Percentiles rank a stretch among this genome's conserved stretches.
Evolutionary conservation across 2,888 invertebrate species (phyloP).

Genomic region (Napeogenes inachia): DNA sequence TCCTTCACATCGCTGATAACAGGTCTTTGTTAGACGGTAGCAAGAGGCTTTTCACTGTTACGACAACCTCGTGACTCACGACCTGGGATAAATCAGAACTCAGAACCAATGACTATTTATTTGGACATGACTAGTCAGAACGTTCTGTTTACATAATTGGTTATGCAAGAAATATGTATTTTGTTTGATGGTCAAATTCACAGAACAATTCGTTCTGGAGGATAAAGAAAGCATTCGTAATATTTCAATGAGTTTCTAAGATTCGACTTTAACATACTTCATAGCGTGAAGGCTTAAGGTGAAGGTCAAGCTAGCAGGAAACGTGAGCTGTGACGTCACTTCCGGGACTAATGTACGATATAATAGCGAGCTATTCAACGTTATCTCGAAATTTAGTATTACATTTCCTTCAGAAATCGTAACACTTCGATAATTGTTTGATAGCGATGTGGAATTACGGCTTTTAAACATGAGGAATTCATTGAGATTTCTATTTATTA

Average conservation of each 20-base stretch:
- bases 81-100: conserved; percentile 62
- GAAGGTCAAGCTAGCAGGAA: conserved; percentile 63
- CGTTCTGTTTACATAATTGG: conserved; percentile 28
- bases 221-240: no score
- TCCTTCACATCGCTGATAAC: conserved; percentile 31
- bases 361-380: conserved; percentile 40
- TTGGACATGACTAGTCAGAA: conserved; percentile 48
- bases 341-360: conserved; percentile 59
- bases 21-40: conserved; percentile 45
- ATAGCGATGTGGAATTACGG: neutral
- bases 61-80: conserved; percentile 73
- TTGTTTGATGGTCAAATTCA: neutral
- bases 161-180: conserved; percentile 17
- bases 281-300: conserved; percentile 48
- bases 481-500: no score
- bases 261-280: neutral
- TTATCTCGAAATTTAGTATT: neutral
- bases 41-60: conserved; percentile 46
- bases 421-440: conserved; percentile 9
- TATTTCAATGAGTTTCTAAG: neutral
- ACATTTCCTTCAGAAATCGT: conserved; percentile 3
- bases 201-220: neutral
- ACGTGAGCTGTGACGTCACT: conserved; percentile 58
- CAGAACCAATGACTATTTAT: conserved; percentile 70
- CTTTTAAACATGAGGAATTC: no score